These are phyloP conservation scores for Syngnathus floridae DNA, from an alignment of 2,113 vertebrate species.

Conservation along the genomic window DNA sequence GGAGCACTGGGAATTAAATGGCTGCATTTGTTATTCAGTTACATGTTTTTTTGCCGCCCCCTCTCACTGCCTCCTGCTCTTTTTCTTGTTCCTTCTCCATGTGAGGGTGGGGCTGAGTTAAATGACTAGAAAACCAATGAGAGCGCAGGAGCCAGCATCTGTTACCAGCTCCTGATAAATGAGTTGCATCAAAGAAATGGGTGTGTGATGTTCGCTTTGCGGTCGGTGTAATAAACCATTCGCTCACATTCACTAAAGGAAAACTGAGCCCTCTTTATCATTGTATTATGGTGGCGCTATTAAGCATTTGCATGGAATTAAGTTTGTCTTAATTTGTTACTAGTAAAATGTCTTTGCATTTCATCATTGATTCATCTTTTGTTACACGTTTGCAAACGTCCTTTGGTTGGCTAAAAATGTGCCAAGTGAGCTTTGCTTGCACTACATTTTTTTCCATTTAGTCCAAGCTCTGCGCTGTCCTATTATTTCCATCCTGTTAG, in stretches of 20 bases:
- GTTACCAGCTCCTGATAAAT: constrained; percentile 20
- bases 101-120: constrained; percentile 36
- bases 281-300: background rate
- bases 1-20: constrained; percentile 16
- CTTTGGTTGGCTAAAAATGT: too few species aligned
- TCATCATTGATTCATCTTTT: background rate
- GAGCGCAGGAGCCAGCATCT: constrained; percentile 23
- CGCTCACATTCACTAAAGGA: background rate
- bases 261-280: background rate
- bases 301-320: background rate
- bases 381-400: too few species aligned
- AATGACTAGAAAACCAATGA: constrained; percentile 34
- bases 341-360: background rate
- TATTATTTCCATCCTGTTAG: too few species aligned
- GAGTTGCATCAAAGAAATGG: constrained; percentile 23
- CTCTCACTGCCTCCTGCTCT: background rate
- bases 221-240: constrained; percentile 1
- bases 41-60: constrained; percentile 5
- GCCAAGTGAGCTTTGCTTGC: too few species aligned
- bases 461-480: too few species aligned
- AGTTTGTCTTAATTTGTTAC: background rate
- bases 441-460: too few species aligned
- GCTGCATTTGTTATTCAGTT: constrained; percentile 12
- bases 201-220: constrained; percentile 14
- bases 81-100: constrained; percentile 3